Conservation (phyloP, 2,888 invertebrate genomes). For the Allygus modestus region DNA sequence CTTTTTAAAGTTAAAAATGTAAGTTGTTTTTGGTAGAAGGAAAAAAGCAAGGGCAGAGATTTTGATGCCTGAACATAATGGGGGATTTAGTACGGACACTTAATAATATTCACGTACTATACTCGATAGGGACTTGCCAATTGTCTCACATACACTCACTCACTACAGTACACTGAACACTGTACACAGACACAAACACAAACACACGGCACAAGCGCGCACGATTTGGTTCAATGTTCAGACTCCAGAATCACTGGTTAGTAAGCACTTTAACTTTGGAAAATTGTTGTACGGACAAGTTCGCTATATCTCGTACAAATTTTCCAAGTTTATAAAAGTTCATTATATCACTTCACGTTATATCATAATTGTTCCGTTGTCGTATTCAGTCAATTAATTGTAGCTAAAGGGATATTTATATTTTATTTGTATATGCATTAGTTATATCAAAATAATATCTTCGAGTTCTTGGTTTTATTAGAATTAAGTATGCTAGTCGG, state of each 20-base stretch:
- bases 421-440: neutral
- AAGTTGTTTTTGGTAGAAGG: too few species aligned
- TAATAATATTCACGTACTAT: constrained; percentile 57
- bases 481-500: neutral
- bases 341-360: constrained; percentile 11
- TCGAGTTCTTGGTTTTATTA: neutral
- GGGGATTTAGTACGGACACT: constrained; percentile 59
- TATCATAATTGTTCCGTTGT: neutral
- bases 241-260: constrained; percentile 40
- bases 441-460: neutral
- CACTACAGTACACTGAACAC: constrained; percentile 34
- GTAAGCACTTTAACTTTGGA: constrained; percentile 53
- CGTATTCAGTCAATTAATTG: neutral
- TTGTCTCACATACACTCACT: constrained; percentile 10
- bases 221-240: constrained; percentile 45
- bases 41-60: constrained; percentile 10
- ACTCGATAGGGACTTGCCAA: constrained; percentile 7
- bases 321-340: constrained; percentile 37
- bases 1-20: too few species aligned
- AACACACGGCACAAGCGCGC: constrained; percentile 28
- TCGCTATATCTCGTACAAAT: constrained; percentile 63
- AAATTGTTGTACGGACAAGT: constrained; percentile 63
- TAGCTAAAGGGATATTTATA: neutral
- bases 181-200: constrained; percentile 10
- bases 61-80: constrained; percentile 34